phyloP scores from a whole-genome alignment of 2,797 vertebrate genomes.

The Bryconaethiops microstoma region DNA sequence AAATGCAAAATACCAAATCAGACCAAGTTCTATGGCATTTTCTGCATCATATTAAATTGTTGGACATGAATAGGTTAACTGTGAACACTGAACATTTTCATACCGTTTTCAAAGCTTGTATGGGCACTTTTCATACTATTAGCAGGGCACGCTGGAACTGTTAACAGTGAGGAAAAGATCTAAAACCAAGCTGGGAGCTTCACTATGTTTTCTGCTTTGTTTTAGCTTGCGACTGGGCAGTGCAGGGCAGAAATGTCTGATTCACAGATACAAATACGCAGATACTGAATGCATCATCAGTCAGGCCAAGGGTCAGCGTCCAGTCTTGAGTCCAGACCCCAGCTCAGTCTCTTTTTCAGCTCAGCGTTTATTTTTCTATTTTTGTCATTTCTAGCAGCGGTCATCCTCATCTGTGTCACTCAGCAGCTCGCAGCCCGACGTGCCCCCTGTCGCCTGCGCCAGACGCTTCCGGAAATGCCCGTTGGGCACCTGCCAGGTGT shows the following conservation, averaged over 20 bases:
- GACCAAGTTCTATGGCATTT: too few relatives aligned
- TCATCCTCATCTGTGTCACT: constrained; percentile 98
- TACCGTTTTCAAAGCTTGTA: not conserved
- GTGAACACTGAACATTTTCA: constrained; percentile 13
- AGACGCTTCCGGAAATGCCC: constrained; percentile 91
- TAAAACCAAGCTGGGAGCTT: not conserved
- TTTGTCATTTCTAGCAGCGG: constrained; percentile 83
- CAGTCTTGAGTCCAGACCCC: constrained; percentile 5
- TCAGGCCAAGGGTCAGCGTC: not conserved
- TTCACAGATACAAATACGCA: constrained; percentile 16
- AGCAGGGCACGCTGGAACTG: not conserved
- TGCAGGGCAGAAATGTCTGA: not conserved
- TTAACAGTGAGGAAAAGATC: not conserved
- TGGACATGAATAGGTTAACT: not conserved
- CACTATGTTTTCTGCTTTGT: not conserved
- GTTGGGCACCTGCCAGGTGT: constrained; percentile 97
- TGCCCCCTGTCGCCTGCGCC: constrained; percentile 76
- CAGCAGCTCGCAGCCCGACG: constrained; percentile 83
- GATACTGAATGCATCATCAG: not conserved
- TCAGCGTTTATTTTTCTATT: constrained; percentile 2
- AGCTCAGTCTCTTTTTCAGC: not conserved
- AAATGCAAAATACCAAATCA: too few relatives aligned
- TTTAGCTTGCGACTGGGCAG: not conserved
- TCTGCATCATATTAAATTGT: not conserved
- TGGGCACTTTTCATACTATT: not conserved